Percentiles rank a stretch among this genome's conserved stretches.
These are phyloP conservation scores for Myoxocephalus aenaeus DNA, from an alignment of 2,797 vertebrate genomes.

Conservation along the genomic window DNA sequence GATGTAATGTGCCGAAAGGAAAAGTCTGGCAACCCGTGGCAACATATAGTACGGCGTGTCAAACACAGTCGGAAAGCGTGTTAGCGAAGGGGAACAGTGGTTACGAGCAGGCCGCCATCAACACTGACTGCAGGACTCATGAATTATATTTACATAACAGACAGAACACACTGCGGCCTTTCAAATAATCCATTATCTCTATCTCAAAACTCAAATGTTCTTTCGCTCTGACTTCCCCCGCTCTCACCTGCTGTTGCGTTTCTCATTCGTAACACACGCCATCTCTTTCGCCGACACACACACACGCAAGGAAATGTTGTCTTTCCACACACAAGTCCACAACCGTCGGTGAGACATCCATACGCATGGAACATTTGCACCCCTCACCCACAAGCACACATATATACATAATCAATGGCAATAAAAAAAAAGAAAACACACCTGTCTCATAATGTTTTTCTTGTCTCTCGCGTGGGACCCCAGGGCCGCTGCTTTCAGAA, in stretches of 20 bases:
- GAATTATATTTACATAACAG: conserved; percentile 21
- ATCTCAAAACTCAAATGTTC: not conserved
- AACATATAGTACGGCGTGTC: conserved; percentile 13
- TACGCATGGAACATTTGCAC: conserved; percentile 11
- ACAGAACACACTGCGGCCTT: not conserved
- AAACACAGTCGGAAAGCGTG: conserved; percentile 7
- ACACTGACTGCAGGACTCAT: not conserved
- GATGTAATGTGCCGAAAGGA: conserved; percentile 9
- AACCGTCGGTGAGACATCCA: conserved; percentile 6
- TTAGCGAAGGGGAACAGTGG: conserved; percentile 23
- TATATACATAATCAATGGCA: not conserved
- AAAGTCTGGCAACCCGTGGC: conserved; percentile 23
- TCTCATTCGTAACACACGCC: not conserved
- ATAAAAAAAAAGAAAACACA: conserved; percentile 24
- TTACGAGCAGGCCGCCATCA: not conserved
- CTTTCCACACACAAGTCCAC: conserved; percentile 1
- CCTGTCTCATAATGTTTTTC: conserved; percentile 49
- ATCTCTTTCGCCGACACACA: conserved; percentile 7
- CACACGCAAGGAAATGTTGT: not conserved
- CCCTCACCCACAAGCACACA: conserved; percentile 14
- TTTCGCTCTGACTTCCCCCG: not conserved
- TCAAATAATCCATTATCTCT: not conserved
- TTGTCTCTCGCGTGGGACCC: conserved; percentile 49
- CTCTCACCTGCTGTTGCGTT: not conserved
- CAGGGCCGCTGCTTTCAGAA: conserved; percentile 54